These are phyloP conservation scores for Cettia cetti DNA, from an alignment of 2,113 vertebrate species.

Conservation along the genomic window DNA sequence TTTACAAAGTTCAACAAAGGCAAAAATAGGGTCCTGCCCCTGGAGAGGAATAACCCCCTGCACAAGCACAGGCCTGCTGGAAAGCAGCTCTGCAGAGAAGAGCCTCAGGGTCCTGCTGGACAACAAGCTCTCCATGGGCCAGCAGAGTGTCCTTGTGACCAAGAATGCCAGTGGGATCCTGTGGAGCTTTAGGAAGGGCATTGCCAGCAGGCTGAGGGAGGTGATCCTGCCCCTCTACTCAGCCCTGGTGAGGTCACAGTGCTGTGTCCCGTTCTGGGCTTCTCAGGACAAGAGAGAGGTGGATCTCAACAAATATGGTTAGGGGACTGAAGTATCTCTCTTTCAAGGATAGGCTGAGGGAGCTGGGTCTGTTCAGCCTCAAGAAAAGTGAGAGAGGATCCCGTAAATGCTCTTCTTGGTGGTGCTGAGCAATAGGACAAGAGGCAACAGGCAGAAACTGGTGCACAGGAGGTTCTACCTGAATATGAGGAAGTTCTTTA, in stretches of 20 bases:
- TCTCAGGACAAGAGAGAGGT: background rate
- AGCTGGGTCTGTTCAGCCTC: background rate
- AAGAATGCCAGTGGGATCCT: accelerated
- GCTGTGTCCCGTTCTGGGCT: background rate
- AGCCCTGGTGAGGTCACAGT: background rate
- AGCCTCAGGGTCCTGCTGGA: background rate
- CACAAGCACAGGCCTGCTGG: background rate
- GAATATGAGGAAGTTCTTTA: background rate
- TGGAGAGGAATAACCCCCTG: background rate
- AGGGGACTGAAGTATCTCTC: background rate
- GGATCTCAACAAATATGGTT: background rate
- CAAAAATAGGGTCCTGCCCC: accelerated
- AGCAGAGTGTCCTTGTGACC: background rate
- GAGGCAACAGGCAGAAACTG: accelerated
- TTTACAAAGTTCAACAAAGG: background rate
- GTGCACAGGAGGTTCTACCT: background rate
- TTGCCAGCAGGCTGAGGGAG: background rate
- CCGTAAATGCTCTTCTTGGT: background rate
- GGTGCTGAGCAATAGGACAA: background rate
- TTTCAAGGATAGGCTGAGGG: too few relatives aligned
- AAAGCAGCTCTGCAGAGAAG: background rate
- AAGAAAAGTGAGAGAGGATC: background rate
- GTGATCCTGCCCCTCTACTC: background rate
- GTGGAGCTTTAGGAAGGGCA: accelerated
- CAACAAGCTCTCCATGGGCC: background rate